phyloP scores from a whole-genome alignment of 2,888 invertebrate genomes.

The Conomelus anceps region DNA sequence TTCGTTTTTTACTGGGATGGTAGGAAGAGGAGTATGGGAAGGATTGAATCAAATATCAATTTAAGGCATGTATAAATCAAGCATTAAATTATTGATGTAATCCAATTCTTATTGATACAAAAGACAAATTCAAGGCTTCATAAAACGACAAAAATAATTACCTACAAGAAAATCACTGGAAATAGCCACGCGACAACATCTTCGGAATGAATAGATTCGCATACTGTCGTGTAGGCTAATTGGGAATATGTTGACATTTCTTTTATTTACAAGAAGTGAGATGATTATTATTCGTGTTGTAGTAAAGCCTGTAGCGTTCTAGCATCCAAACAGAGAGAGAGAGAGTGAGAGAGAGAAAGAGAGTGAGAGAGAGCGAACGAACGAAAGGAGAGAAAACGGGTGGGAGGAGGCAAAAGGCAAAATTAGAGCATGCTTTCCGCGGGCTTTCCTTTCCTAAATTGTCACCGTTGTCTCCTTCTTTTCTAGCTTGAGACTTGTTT shows the following conservation, averaged over 20 bases:
- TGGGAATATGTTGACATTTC: not conserved
- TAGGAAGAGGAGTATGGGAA: too few relatives aligned
- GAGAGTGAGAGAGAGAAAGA: not conserved
- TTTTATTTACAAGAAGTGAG: not conserved
- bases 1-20: too few relatives aligned
- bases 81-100: too few relatives aligned
- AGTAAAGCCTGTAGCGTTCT: not conserved
- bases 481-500: not conserved
- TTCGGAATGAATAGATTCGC: not conserved
- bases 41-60: too few relatives aligned
- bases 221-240: not conserved
- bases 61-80: too few relatives aligned
- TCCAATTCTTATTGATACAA: too few relatives aligned
- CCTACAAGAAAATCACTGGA: not conserved
- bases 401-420: not conserved
- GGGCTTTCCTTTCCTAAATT: not conserved
- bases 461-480: not conserved
- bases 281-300: not conserved
- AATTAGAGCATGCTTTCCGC: not conserved
- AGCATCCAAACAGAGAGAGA: not conserved
- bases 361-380: not conserved
- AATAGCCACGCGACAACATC: not conserved
- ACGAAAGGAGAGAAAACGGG: not conserved
- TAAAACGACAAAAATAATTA: too few relatives aligned
- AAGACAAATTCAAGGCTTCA: too few relatives aligned